Evolutionary conservation across 1,140 invertebrate genomes (phyloP).

Genomic region (Chlorops oryzae): DNA sequence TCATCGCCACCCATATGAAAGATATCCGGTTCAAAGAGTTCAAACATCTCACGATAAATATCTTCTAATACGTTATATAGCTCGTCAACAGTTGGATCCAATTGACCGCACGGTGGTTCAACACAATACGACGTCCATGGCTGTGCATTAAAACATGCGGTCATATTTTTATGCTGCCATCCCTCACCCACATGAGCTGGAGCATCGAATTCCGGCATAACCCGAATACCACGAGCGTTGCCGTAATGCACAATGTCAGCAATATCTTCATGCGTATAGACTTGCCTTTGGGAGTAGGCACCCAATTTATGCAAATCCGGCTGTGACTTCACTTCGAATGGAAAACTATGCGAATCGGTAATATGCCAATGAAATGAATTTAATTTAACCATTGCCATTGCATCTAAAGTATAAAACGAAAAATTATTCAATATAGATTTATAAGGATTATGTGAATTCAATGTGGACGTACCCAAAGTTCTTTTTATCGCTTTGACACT

Average conservation of each 20-base stretch:
- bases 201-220: constrained; percentile 81
- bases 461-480: constrained; percentile 54
- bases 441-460: background rate
- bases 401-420: constrained; percentile 50
- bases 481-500: constrained; percentile 61
- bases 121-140: constrained; percentile 74
- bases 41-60: constrained; percentile 63
- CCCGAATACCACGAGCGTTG: constrained; percentile 64
- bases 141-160: constrained; percentile 63
- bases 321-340: constrained; percentile 61
- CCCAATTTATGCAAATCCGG: constrained; percentile 67
- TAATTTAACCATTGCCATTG: constrained; percentile 72
- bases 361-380: constrained; percentile 88
- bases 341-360: constrained; percentile 83
- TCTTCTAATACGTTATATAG: constrained; percentile 69
- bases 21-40: constrained; percentile 60
- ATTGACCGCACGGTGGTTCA: constrained; percentile 80
- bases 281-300: constrained; percentile 62
- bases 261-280: constrained; percentile 54
- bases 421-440: constrained; percentile 3
- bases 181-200: constrained; percentile 84
- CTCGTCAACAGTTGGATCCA: constrained; percentile 68
- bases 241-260: constrained; percentile 63
- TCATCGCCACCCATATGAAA: constrained; percentile 90
- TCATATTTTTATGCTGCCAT: constrained; percentile 67